Conservation (phyloP, 2,888 invertebrate species). For the Pristionchus arcanus region DNA sequence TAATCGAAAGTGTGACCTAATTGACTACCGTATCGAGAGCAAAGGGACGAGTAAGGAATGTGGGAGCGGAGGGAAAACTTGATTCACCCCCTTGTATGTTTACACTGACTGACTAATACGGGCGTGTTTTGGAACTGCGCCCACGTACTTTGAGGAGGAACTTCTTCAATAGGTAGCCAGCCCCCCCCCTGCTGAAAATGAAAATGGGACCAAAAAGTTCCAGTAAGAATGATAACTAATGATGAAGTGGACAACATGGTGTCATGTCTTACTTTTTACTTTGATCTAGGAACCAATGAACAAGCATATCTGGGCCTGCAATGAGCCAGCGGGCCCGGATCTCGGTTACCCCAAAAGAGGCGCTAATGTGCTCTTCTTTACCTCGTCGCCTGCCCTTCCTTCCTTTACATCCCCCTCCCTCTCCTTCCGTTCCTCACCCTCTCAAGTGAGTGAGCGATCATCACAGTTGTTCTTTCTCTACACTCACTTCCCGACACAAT, state of each 20-base stretch:
- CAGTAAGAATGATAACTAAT: no score
- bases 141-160: neutral
- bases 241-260: no score
- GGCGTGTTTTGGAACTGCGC: conserved; percentile 16
- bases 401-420: neutral
- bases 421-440: conserved; percentile 1
- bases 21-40: conserved; percentile 29
- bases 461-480: conserved; percentile 29
- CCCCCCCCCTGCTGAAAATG: no score
- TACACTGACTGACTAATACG: conserved; percentile 25
- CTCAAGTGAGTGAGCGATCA: neutral
- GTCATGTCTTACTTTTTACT: no score
- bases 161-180: no score
- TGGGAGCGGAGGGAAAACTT: neutral
- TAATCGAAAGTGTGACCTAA: conserved; percentile 33
- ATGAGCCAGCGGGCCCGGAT: neutral
- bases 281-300: neutral
- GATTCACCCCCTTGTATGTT: conserved; percentile 2
- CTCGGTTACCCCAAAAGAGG: neutral
- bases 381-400: neutral
- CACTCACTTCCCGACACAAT: no score
- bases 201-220: no score
- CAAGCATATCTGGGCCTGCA: neutral
- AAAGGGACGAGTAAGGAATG: neutral
- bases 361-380: conserved; percentile 19